phyloP scores from a whole-genome alignment of 2,888 invertebrate genomes.

The Diplazon laetatorius region DNA sequence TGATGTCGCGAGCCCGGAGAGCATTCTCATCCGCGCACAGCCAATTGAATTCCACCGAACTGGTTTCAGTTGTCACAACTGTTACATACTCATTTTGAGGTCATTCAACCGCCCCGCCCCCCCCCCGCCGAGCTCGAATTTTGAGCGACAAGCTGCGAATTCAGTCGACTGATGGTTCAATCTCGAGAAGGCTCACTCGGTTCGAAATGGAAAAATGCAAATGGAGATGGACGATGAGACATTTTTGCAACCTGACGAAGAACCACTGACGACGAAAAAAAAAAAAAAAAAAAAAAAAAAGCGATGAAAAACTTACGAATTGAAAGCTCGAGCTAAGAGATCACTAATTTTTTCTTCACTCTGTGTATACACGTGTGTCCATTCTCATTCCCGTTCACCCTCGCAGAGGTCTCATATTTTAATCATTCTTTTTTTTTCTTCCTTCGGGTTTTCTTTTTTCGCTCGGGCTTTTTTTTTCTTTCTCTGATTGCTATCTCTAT shows the following conservation, averaged over 20 bases:
- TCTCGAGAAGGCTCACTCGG: too few species aligned
- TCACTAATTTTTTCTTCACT: slow-evolving; percentile 75
- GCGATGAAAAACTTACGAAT: slow-evolving; percentile 68
- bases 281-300: slow-evolving; percentile 22
- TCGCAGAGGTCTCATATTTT: slow-evolving; percentile 45
- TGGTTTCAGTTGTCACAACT: too few species aligned
- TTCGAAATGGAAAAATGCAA: slow-evolving; percentile 34
- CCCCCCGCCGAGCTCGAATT: too few species aligned
- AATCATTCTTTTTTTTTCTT: slow-evolving; percentile 45
- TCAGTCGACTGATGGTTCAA: too few species aligned
- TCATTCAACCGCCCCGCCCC: too few species aligned
- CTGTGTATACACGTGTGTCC: slow-evolving; percentile 58
- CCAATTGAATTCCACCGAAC: too few species aligned
- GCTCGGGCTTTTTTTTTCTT: slow-evolving; percentile 20
- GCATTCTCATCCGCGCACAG: too few species aligned
- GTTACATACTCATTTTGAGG: too few species aligned
- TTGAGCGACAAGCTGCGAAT: too few species aligned
- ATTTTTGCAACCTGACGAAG: background rate
- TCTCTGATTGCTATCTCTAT: slow-evolving; percentile 58
- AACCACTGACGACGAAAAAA: slow-evolving; percentile 18
- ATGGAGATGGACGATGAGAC: background rate
- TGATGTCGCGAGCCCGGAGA: too few species aligned
- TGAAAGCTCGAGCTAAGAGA: slow-evolving; percentile 76
- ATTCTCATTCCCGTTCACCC: slow-evolving; percentile 65
- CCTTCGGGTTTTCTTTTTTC: slow-evolving; percentile 51